Base-by-base conservation (phyloP, 2,888 invertebrate species). In the Lampropteryx suffumata region DNA sequence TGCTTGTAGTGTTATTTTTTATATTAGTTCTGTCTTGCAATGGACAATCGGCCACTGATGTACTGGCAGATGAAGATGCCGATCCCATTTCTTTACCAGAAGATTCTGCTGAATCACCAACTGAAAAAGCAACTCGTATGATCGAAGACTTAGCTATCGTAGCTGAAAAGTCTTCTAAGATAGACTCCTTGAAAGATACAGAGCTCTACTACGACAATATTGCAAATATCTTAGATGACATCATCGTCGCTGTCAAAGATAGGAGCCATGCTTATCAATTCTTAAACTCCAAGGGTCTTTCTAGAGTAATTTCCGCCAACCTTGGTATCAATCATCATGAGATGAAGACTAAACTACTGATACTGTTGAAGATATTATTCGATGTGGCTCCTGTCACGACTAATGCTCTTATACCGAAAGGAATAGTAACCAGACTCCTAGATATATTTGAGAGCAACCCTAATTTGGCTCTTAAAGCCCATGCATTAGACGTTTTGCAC, bases 371-470 rank as follows among this genome's bases (percentile, higher is more conserved):
- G 55, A 61, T 55, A 1, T 47, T 87, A 0, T 82, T 86, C 12
- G 62, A 75, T 1, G 56, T 73, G 0, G 75, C 72, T 0, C 83
- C 84, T 0, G 64, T 62, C 0, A 77, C 74, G 0, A 75, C 76
- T 0, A 65, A 56, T 0, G 56, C 69, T 0, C 44, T 71, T 0
- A 71, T 81, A 21, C 84, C 87, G 0, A 55, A 70, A 1, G 67
- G 57, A 29, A 52, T 82, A 6, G 54, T 86, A 0, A 84, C 85
- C 35, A 70, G 64, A 53, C 28, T 88, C 1, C 29, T 89, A 9
- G 76, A 83, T 29, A 72, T 86, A 13, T 85, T 83, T 27, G 84
- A 84, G 42, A 57, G 67, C 1, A 80, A 79, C 6, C 53, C 71
- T 0, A 76, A 76, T 50, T 46, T 79, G 8, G 73, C 64, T 6